Evolutionary conservation across 2,888 invertebrate species (phyloP), one percentile per base, ranked within the genome.

Genomic region (Clusia tigrina): DNA sequence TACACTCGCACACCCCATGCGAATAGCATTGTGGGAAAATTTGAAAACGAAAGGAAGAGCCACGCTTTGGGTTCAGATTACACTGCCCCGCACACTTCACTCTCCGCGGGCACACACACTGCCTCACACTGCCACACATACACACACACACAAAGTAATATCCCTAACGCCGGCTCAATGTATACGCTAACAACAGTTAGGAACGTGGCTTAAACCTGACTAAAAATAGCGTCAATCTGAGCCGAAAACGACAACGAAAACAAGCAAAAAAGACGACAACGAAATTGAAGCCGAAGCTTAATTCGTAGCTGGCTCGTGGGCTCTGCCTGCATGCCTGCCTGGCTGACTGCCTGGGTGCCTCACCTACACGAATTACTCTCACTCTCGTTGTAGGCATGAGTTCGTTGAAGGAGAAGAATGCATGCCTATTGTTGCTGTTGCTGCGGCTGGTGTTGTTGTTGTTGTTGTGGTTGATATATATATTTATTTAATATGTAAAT

Each of bases 21-120:
- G 62, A 67, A 78, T 69, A 72, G 76, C 78, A 81, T 78, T 79
- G 72, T 79, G 79, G 79, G 79, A 79, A 79, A 80, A 79, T 70
- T 71, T 69, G 68, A 78, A 78, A 81, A 79, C 81, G 81, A 81
- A 81, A 81, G 81, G 82, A 81, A 81, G 81, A 81, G 81, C 77
- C 72, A 70, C 72, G 69, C 74, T 38, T 62, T 17, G n/a, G 3
- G 42, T 6, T 12, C 42, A 42, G 3, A 6, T 42, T 42, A 12
- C 42, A 42, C 42, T 3, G 42, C 42, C 3, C 3, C 42, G 3
- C 10, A 6, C n/a, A 17, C 42, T n/a, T 10, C 9, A 42, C 42
- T 9, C 6, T 12, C 32, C 32, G 32, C 12, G 32, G 6, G 32
- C 12, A 12, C 32, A n/a, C 53, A 32, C 53, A 53, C 60, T 55